These are phyloP conservation scores for Coracopsis vasa DNA, from an alignment of 2,113 vertebrate genomes.

Conservation along the genomic window DNA sequence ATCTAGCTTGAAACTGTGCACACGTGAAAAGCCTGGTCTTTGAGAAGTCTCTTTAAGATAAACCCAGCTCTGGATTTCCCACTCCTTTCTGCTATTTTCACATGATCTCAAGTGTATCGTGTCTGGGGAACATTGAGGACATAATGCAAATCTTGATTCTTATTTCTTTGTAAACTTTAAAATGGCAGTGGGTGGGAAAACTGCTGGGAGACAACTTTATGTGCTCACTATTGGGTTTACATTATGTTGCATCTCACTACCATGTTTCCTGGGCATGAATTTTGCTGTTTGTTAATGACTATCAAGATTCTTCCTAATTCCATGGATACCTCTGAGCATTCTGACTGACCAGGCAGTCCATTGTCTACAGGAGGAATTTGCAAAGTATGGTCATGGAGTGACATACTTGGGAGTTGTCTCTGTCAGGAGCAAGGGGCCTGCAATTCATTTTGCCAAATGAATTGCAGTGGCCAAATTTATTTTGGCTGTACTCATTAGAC, in stretches of 20 bases:
- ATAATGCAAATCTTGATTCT: neutral
- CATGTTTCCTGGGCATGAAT: neutral
- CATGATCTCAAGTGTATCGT: neutral
- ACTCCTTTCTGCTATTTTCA: neutral
- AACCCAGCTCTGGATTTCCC: neutral
- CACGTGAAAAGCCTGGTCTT: neutral
- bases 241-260: neutral
- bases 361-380: neutral
- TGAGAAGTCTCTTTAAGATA: neutral
- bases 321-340: neutral
- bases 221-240: neutral
- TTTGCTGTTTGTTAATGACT: neutral
- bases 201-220: neutral
- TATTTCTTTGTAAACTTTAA: neutral
- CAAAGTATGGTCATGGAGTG: neutral
- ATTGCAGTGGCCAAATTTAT: neutral
- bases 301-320: neutral
- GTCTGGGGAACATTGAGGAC: neutral
- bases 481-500: neutral
- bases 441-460: neutral
- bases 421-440: neutral
- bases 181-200: neutral
- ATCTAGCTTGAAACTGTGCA: neutral
- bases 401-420: neutral
- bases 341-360: neutral